Evolutionary conservation across 1,140 invertebrate species (phyloP), one percentile per base, ranked within the genome.

Genomic region (Limonius californicus): DNA sequence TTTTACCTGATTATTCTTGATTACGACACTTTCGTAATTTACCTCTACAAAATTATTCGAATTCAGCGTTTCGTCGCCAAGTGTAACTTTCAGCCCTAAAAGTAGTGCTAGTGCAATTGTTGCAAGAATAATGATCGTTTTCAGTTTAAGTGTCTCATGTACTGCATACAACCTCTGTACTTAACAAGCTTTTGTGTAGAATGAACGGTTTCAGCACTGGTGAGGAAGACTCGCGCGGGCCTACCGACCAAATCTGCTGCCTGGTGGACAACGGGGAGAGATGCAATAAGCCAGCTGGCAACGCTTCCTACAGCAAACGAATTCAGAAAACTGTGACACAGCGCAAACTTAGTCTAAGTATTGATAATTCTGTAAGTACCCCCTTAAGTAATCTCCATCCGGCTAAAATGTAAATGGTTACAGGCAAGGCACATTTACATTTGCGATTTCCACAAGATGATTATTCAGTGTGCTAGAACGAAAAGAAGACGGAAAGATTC

Each of bases 291-390:
- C 83, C 87, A 47, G 94, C 95, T 67, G 95, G 95, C 54, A 97
- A 98, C 82, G 96, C 95, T 62, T 93, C 92, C 39, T 98, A 97
- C 78, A 96, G 92, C 78, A 98, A 98, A 76, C 84, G 94, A 66
- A 95, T 98, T 70, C 94, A 97, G 78, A 97, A 96, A 77, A 97
- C 91, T 61, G 94, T 97, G n/a, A 88, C 90, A 54, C 93, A 97
- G 72, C 85, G 92, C 67, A 88, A 92, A 72, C 85, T 98, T 0
- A 94, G 94, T 75, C 85, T 98, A 11, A 89, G 87, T 75, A 86
- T 94, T 63, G 95, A 97, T 81, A 84, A 84, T 69, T 85, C 86
- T 76, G 91, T 93, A 79, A 79, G 81, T 79, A 63, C 0, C 11
- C 19, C 7, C 20, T 57, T 11, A 14, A 14, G 20, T 15, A 11